These are phyloP conservation scores for Cyaniris semiargus DNA, from an alignment of 2,888 invertebrate species.

Conservation along the genomic window DNA sequence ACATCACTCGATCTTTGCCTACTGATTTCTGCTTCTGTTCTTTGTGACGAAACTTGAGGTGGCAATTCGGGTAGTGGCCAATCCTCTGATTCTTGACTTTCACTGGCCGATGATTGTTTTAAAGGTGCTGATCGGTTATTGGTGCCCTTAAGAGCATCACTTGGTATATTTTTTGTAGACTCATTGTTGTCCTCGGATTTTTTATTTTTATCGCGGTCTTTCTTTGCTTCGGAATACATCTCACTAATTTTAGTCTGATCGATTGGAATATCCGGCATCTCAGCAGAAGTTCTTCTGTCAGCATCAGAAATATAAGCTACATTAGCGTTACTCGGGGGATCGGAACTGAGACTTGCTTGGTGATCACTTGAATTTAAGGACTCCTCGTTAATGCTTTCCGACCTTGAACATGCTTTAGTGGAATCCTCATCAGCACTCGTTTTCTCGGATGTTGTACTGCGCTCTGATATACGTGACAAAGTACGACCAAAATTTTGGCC, in stretches of 20 bases:
- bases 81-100: constrained; percentile 87
- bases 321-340: constrained; percentile 88
- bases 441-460: constrained; percentile 93
- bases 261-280: constrained; percentile 91
- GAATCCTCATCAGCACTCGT: constrained; percentile 92
- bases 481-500: constrained; percentile 89
- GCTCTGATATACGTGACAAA: constrained; percentile 91
- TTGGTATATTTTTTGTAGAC: constrained; percentile 54
- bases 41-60: constrained; percentile 68
- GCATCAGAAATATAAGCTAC: constrained; percentile 88
- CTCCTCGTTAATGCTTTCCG: constrained; percentile 91
- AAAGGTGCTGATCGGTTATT: constrained; percentile 54
- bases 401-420: constrained; percentile 91
- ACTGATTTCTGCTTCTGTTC: constrained; percentile 51
- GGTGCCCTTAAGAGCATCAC: constrained; percentile 57
- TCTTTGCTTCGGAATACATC: constrained; percentile 78
- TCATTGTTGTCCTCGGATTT: constrained; percentile 53
- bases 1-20: constrained; percentile 83
- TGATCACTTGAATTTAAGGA: constrained; percentile 91
- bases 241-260: constrained; percentile 83
- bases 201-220: constrained; percentile 67
- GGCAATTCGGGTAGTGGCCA: constrained; percentile 89
- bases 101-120: constrained; percentile 75
- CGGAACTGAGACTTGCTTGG: constrained; percentile 91
- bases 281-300: constrained; percentile 90